Base-by-base conservation (phyloP, 1,140 invertebrate species). In the Mamestra configurata region DNA sequence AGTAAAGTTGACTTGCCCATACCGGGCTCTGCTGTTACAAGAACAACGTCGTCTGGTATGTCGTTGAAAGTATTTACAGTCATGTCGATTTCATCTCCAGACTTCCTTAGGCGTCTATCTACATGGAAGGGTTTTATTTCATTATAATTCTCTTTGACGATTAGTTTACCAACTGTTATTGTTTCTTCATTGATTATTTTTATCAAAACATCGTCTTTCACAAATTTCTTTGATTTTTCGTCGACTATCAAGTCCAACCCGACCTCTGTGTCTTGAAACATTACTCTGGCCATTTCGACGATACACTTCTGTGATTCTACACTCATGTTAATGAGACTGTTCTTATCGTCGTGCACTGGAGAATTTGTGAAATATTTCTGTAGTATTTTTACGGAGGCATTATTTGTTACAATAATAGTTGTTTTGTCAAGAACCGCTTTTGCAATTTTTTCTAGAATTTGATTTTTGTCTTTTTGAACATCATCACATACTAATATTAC, bases 1-100 rank as follows among this genome's bases (percentile, higher is more conserved):
- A 79, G 68, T 35, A 79, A 43, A n/a, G 77, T 71, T 20, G 77
- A 79, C 15, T 79, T 79, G 3, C 77, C 77, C 68, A 79, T 79
- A 8, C 77, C 77, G 0, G 77, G 66, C 8, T 59, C 24, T 10
- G 53, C 77, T 15, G 55, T 46, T 6, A 79, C 1, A 7, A 79
- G 22, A 13, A 61, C 31, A 1, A 49, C 20, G 10, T 66, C 31
- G 3, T 78, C 22, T 35, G 40, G 2, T 18, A 70, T 68, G 18
- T 78, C 49, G 13, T 27, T 11, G n/a, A 46, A 35, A 4, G 76
- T 57, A 22, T 4, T 5, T 7, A 31, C 11, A 27, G 27, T 31
- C 5, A 31, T 31, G 5, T 7, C 20, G 4, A 0, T n/a, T 20
- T 15, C n/a, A 20, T 0, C 3, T 35, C 1, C 15, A 3, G 5